Percentiles rank a stretch among this genome's conserved stretches.
These are phyloP conservation scores for Propithecus perrieri DNA, from an alignment of 2,797 vertebrate genomes.

Conservation along the genomic window DNA sequence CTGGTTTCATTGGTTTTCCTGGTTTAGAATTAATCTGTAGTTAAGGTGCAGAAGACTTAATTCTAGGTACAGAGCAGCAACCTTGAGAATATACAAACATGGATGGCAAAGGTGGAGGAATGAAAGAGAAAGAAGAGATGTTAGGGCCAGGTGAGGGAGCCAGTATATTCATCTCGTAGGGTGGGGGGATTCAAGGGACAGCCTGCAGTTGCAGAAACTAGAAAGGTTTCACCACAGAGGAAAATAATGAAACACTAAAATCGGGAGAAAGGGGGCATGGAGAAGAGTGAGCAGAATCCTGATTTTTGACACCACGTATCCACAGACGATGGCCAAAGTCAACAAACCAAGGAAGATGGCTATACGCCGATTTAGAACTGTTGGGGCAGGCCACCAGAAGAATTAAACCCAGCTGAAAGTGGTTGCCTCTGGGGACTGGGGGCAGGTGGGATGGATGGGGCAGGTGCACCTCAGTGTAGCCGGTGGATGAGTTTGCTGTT, in stretches of 20 bases:
- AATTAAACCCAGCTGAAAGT: background rate
- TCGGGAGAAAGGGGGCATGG: background rate
- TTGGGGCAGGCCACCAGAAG: background rate
- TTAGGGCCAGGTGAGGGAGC: background rate
- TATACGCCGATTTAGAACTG: background rate
- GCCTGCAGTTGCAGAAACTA: background rate
- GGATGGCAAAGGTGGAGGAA: background rate
- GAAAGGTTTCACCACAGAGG: background rate
- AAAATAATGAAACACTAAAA: background rate
- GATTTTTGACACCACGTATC: background rate
- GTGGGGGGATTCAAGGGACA: background rate
- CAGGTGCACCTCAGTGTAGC: background rate
- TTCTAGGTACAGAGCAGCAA: background rate
- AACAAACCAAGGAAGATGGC: background rate
- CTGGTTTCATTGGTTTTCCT: slow-evolving; percentile 22
- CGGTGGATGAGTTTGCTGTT: background rate
- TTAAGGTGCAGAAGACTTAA: background rate
- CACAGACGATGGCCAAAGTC: background rate
- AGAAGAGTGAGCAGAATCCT: background rate
- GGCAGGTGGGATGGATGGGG: background rate
- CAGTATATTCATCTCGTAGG: background rate
- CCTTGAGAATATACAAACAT: background rate
- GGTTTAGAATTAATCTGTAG: background rate
- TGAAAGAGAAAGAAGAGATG: background rate
- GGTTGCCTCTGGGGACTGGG: background rate